Percentiles rank a stretch among this genome's conserved stretches.
phyloP scores from a whole-genome alignment of 2,888 invertebrate species.

The Idaea straminata region DNA sequence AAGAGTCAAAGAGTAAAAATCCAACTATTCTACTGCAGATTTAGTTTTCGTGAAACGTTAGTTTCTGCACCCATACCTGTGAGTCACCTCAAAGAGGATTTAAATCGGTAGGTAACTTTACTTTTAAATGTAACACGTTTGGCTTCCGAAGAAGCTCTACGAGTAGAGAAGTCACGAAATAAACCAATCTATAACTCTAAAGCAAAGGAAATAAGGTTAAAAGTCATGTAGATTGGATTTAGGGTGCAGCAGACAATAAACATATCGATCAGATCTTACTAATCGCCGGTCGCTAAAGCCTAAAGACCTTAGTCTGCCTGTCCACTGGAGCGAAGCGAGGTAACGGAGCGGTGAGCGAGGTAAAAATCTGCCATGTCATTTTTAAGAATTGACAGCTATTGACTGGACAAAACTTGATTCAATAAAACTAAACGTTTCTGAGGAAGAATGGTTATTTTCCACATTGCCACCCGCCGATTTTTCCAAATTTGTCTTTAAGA shows the following conservation, averaged over 20 bases:
- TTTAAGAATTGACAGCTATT: no score
- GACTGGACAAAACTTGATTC: no score
- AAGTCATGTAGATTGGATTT: not conserved
- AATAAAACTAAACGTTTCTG: no score
- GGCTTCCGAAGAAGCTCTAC: slow-evolving; percentile 2
- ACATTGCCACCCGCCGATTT: no score
- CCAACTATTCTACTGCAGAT: not conserved
- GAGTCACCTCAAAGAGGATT: not conserved
- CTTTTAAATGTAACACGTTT: slow-evolving; percentile 10
- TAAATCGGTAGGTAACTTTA: slow-evolving; percentile 13
- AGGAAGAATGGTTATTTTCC: no score
- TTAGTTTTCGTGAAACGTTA: not conserved
- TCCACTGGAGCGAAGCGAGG: no score
- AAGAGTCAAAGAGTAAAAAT: not conserved
- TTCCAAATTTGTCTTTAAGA: no score
- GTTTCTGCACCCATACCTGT: not conserved
- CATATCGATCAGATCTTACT: not conserved
- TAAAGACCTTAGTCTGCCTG: no score
- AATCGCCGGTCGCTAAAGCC: no score
- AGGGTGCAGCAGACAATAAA: not conserved
- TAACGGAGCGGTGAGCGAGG: no score
- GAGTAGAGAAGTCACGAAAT: not conserved
- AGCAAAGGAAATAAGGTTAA: not conserved
- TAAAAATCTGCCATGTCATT: no score
- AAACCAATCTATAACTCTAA: not conserved